A percentile compares a stretch with the other conserved stretches of the same genome.
These are phyloP conservation scores for Eretmocerus hayati DNA, from an alignment of 2,888 invertebrate genomes.

Conservation along the genomic window DNA sequence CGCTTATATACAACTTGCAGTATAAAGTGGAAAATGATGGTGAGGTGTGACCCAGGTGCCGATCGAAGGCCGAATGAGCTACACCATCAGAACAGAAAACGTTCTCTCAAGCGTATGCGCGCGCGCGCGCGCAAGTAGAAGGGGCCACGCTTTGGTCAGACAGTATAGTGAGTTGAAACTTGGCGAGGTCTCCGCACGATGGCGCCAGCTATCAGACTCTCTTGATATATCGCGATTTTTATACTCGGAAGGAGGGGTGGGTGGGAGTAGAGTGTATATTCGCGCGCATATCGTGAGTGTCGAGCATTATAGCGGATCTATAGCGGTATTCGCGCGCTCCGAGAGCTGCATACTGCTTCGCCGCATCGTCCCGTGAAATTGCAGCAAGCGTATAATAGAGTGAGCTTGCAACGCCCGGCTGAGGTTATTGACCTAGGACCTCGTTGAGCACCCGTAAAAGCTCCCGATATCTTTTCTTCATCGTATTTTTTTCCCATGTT, in stretches of 20 bases:
- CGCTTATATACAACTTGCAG: too few species aligned
- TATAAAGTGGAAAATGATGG: too few species aligned
- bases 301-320: constrained; percentile 39
- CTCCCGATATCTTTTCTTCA: too few species aligned
- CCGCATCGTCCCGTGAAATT: too few species aligned
- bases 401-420: too few species aligned
- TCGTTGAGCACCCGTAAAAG: too few species aligned
- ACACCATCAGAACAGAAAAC: neutral
- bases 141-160: constrained; percentile 1
- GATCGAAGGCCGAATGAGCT: constrained; percentile 16
- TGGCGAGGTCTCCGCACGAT: constrained; percentile 45
- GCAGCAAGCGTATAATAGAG: too few species aligned
- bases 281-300: constrained; percentile 6
- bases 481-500: too few species aligned
- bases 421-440: too few species aligned
- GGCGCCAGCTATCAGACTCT: constrained; percentile 43
- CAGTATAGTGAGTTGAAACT: constrained; percentile 30
- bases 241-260: constrained; percentile 19
- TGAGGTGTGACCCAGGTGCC: constrained; percentile 5
- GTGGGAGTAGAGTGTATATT: constrained; percentile 21
- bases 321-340: constrained; percentile 47
- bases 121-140: constrained; percentile 7
- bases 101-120: too few species aligned
- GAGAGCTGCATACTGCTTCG: too few species aligned
- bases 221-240: too few species aligned